Evolutionary conservation across 1,140 invertebrate genomes (phyloP), one percentile per base, ranked within the genome.

Genomic region (Notospermus geniculatus): DNA sequence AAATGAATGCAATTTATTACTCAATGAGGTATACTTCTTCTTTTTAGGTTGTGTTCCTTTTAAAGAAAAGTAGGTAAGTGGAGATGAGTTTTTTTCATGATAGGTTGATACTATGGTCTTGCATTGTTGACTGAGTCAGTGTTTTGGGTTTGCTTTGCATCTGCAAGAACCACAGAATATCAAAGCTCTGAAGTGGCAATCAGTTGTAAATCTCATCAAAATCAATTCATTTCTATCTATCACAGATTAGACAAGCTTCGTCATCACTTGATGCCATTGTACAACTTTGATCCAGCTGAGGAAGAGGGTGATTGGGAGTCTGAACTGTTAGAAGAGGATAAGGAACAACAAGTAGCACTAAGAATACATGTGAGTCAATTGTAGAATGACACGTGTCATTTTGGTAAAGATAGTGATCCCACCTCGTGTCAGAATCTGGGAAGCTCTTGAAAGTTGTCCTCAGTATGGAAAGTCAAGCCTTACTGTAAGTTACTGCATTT

Each of bases 261-360:
- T 22, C 86, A 88, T 67, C 84, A 86, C 70, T 70, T 88, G 17
- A 86, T 88, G 85, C 86, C 86, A n/a, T 74, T 87, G 64, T 88
- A 88, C 64, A 87, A 86, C 69, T 88, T 87, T 79, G 86, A 87
- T 67, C 85, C 86, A 45, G 82, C 82, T 28, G 85, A 86, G 70
- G 85, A 86, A 63, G 85, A 84, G 75, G 86, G 85, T 82, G 86
- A 87, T 56, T 87, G 86, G 86, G 86, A 88, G 71, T 84, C 85
- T 13, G 86, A 87, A 70, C 73, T 87, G 7, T 63, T 83, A n/a
- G 81, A 80, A 64, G 82, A 80, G 58, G 74, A 69, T 19, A 60
- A 59, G 27, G 69, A 73, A 23, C 67, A 72, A 41, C 65, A 63
- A 41, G 59, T 62, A 17, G 15, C 52, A 17, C 25, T 56, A n/a